phyloP scores from a whole-genome alignment of 2,888 invertebrate genomes.

The Athripsodes cinereus region DNA sequence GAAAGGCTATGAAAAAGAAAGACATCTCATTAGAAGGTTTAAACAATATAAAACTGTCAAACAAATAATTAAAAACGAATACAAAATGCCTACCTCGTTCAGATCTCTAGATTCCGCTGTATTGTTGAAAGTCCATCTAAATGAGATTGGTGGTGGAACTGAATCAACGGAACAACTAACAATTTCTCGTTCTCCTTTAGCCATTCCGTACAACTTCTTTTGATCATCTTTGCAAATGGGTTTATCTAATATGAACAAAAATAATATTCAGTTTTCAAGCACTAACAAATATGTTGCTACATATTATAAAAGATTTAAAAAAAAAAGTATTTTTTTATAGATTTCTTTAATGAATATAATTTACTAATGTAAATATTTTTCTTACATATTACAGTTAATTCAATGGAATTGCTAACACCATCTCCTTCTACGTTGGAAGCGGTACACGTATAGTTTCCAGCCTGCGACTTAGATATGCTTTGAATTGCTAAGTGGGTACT shows the following conservation, averaged over 20 bases:
- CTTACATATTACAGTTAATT: constrained; percentile 89
- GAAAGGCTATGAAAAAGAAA: constrained; percentile 23
- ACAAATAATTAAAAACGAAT: background rate
- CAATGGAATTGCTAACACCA: constrained; percentile 73
- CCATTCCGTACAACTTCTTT: constrained; percentile 70
- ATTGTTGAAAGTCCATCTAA: constrained; percentile 76
- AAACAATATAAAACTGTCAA: background rate
- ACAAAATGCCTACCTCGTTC: constrained; percentile 37
- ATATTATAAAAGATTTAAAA: background rate
- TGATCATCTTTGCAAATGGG: constrained; percentile 67
- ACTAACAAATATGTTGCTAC: background rate
- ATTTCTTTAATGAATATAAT: too few relatives aligned
- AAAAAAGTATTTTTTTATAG: too few relatives aligned
- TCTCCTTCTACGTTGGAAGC: constrained; percentile 91
- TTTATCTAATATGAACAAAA: constrained; percentile 50
- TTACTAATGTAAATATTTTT: constrained; percentile 32
- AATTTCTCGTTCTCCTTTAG: constrained; percentile 62
- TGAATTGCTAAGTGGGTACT: constrained; percentile 77
- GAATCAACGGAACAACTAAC: constrained; percentile 68
- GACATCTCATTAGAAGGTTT: background rate
- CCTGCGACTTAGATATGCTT: constrained; percentile 70
- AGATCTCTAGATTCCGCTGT: constrained; percentile 67
- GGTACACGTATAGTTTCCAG: constrained; percentile 83
- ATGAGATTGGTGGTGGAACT: constrained; percentile 64
- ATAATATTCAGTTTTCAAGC: background rate